Conservation (phyloP, 2,113 vertebrate species). For the Camelus bactrianus region DNA sequence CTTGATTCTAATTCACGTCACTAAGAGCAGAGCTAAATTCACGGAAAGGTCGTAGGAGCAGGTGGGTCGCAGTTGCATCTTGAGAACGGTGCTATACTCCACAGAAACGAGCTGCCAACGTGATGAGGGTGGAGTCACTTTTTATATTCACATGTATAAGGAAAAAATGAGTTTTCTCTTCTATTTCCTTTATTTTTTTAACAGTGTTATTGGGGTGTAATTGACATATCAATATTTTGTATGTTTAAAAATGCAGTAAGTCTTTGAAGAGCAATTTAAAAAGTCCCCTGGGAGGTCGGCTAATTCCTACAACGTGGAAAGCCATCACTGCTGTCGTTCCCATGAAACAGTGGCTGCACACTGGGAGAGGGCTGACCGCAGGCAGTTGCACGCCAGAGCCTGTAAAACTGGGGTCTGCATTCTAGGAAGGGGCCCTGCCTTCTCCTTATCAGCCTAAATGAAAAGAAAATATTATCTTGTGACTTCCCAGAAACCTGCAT, state of each 20-base stretch:
- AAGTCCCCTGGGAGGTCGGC: no score
- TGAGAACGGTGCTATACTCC: background rate
- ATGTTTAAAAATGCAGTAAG: background rate
- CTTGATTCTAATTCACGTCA: background rate
- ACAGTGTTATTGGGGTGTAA: background rate
- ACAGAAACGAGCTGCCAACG: background rate
- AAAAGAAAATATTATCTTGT: background rate
- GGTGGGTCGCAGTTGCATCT: background rate
- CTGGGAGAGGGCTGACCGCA: background rate
- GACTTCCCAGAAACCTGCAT: background rate
- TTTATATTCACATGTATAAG: background rate
- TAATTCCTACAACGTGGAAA: background rate
- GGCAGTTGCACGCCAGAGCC: background rate
- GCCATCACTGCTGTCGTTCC: rapidly evolving
- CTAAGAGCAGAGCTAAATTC: background rate
- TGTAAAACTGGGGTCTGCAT: background rate
- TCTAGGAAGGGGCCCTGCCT: background rate
- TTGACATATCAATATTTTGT: background rate
- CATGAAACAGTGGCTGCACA: background rate
- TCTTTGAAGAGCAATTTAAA: background rate
- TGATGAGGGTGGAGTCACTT: no score
- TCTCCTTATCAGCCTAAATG: background rate
- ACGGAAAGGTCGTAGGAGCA: background rate
- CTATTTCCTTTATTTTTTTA: background rate
- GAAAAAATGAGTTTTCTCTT: background rate